Conservation (phyloP, 2,113 vertebrate species). For the Macrotis lagotis region DNA sequence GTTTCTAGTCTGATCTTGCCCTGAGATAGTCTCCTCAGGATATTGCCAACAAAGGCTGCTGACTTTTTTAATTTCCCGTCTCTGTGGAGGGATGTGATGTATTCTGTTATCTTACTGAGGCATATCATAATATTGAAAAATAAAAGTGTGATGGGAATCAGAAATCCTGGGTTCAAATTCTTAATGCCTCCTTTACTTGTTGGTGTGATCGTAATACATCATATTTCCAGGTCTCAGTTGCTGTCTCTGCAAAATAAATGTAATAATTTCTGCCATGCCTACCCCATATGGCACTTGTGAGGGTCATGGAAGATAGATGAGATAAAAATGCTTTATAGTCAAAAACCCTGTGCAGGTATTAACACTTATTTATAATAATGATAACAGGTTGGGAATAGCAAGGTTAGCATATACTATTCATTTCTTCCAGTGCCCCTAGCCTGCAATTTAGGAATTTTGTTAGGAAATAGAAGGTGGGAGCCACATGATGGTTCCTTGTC, state of each 20-base stretch:
- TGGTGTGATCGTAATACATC: background rate
- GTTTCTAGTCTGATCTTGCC: constrained; percentile 56
- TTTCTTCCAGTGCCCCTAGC: background rate
- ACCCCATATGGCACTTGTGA: background rate
- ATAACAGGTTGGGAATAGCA: background rate
- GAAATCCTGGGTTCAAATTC: background rate
- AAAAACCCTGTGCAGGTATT: background rate
- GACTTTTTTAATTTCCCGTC: background rate
- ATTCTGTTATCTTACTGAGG: background rate
- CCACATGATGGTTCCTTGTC: background rate
- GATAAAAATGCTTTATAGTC: background rate
- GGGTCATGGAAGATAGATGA: background rate
- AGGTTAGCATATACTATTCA: background rate
- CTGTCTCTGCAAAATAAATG: background rate
- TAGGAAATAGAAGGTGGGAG: background rate
- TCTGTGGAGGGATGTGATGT: background rate
- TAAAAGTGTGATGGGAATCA: background rate
- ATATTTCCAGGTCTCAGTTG: background rate
- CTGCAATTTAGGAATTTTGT: background rate
- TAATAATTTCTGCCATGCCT: background rate
- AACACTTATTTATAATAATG: background rate
- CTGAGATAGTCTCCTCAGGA: constrained; percentile 77
- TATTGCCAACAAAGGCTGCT: constrained; percentile 74
- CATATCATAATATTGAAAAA: background rate
- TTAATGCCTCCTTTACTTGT: background rate